These are phyloP conservation scores for Dinomys branickii DNA, from an alignment of 2,113 vertebrate genomes.

Conservation along the genomic window DNA sequence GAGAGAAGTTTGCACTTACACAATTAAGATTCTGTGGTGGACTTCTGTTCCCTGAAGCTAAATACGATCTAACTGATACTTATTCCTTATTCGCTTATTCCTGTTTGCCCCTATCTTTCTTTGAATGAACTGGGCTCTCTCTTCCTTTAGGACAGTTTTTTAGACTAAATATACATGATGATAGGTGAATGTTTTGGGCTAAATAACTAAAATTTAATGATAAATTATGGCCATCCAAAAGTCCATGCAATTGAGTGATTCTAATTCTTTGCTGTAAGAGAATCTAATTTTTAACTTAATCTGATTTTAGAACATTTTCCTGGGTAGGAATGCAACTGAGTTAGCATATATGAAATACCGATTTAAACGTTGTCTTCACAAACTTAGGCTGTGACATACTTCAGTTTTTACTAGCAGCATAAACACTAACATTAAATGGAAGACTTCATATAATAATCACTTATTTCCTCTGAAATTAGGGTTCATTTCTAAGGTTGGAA, in stretches of 20 bases:
- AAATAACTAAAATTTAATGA: constrained; percentile 46
- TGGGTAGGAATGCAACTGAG: constrained; percentile 44
- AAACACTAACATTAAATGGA: constrained; percentile 45
- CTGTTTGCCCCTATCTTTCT: background rate
- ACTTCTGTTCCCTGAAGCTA: background rate
- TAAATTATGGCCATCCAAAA: constrained; percentile 20
- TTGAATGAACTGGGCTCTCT: background rate
- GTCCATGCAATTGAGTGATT: constrained; percentile 7
- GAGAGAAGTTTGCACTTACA: background rate
- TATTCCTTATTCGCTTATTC: background rate
- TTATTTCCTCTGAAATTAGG: constrained; percentile 10
- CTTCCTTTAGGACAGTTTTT: background rate
- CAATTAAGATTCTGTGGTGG: background rate
- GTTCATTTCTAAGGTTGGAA: constrained; percentile 11
- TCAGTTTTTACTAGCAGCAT: constrained; percentile 47
- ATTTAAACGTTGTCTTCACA: constrained; percentile 18
- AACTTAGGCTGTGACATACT: constrained; percentile 34
- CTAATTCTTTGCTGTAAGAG: constrained; percentile 2
- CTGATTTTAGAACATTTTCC: constrained; percentile 24
- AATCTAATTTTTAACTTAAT: constrained; percentile 50
- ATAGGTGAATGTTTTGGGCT: background rate
- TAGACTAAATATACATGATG: background rate
- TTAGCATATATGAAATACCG: constrained; percentile 11
- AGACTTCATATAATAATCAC: constrained; percentile 36
- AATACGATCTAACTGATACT: background rate